A percentile compares a stretch with the other conserved stretches of the same genome.
Conservation (phyloP, 2,888 invertebrate genomes). For the Phengaris alcon region DNA sequence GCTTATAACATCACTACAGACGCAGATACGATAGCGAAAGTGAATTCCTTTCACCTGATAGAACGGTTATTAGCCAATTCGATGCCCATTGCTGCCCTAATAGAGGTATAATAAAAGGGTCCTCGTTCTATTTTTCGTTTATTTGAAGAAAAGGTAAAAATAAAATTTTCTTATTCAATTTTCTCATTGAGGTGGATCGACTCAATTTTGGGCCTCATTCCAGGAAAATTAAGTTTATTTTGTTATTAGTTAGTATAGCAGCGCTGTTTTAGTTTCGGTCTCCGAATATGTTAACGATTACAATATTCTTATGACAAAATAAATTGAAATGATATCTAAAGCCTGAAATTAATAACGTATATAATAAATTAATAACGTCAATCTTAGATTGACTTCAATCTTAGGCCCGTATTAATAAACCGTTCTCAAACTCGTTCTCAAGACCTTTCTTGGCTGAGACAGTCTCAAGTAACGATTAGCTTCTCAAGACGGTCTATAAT, state of each 20-base stretch:
- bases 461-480: no score
- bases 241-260: constrained; percentile 31
- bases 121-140: constrained; percentile 66
- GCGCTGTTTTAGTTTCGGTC: neutral
- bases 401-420: no score
- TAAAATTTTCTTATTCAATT: constrained; percentile 70
- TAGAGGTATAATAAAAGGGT: constrained; percentile 76
- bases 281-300: neutral
- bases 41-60: constrained; percentile 79
- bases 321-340: no score
- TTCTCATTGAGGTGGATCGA: constrained; percentile 45
- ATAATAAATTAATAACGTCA: no score
- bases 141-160: constrained; percentile 64
- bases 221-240: constrained; percentile 30
- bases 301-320: neutral
- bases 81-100: constrained; percentile 74
- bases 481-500: no score
- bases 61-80: constrained; percentile 78
- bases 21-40: constrained; percentile 55
- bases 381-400: no score
- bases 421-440: no score
- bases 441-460: no score
- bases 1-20: constrained; percentile 46
- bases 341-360: no score
- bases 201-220: constrained; percentile 42